Base-by-base conservation (phyloP, 1,140 invertebrate species). In the Sweltsa coloradensis region DNA sequence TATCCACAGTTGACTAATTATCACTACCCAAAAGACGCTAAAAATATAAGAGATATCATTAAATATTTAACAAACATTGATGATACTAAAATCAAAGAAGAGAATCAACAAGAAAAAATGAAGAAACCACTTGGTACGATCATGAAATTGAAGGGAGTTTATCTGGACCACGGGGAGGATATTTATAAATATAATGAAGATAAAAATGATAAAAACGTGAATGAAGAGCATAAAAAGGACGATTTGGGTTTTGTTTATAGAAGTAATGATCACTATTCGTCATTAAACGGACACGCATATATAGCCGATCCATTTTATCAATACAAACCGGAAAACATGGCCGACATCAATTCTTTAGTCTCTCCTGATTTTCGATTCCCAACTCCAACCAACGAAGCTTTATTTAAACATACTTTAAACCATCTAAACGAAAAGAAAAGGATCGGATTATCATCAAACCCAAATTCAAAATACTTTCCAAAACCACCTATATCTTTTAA, bases 331-430 rank as follows among this genome's bases (percentile, higher is more conserved):
- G 65, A 65, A 47, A 65, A 72, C 51, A 70, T 70, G 1, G 56
- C 69, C 5, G 71, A 74, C 27, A 65, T 74, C 0, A 74, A 73
- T 53, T 60, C 72, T 9, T 47, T 73, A n/a, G n/a, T 68, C 64
- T 47, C 53, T 71, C 11, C 62, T 67, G 59, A 43, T 14, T 26
- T 71, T 21, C n/a, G 47, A 52, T 42, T 21, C 29, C 2, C 27
- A 6, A 50, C 19, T 31, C 21, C 16, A 13, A 31, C 14, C 2
- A 47, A 29, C n/a, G n/a, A n/a, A n/a, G n/a, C n/a, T n/a, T n/a
- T n/a, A n/a, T n/a, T n/a, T n/a, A n/a, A n/a, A n/a, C n/a, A n/a
- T n/a, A n/a, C n/a, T n/a, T n/a, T n/a, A n/a, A n/a, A n/a, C n/a
- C n/a, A n/a, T n/a, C n/a, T n/a, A n/a, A n/a, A n/a, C n/a, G n/a